These are phyloP conservation scores for Drosophila demipolita DNA, from an alignment of 2,888 invertebrate genomes.

Conservation along the genomic window DNA sequence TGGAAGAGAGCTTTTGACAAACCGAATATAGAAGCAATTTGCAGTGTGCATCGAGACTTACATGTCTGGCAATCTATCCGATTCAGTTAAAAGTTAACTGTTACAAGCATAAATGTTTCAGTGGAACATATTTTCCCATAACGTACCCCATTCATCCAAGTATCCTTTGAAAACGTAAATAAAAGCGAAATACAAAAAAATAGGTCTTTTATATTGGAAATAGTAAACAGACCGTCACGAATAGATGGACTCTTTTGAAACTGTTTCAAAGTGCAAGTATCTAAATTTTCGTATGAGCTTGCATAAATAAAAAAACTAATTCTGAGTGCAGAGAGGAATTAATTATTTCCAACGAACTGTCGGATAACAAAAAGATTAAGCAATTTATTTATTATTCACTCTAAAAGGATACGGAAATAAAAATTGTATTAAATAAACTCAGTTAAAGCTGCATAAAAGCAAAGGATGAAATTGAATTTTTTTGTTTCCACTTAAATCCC, in stretches of 20 bases:
- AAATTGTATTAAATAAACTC: background rate
- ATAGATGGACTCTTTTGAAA: background rate
- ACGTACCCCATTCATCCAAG: background rate
- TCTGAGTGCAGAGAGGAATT: background rate
- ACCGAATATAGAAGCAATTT: slow-evolving; percentile 15
- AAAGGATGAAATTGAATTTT: background rate
- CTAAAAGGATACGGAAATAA: background rate
- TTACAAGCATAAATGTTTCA: background rate
- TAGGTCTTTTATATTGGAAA: background rate
- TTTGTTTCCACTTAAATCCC: background rate
- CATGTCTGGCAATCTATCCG: background rate
- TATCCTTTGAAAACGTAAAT: background rate
- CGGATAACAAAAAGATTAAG: background rate
- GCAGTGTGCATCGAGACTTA: background rate
- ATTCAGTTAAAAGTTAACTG: background rate
- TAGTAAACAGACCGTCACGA: background rate
- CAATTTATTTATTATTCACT: background rate
- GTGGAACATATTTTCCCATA: background rate
- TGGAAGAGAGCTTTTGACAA: slow-evolving; percentile 25
- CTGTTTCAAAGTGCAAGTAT: background rate
- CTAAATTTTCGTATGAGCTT: no score
- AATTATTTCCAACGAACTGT: background rate
- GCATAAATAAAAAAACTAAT: no score
- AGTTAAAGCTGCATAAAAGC: background rate
- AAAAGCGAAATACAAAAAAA: background rate